phyloP scores from a whole-genome alignment of 1,140 invertebrate genomes.

The Pseudachorutes palmiensis region DNA sequence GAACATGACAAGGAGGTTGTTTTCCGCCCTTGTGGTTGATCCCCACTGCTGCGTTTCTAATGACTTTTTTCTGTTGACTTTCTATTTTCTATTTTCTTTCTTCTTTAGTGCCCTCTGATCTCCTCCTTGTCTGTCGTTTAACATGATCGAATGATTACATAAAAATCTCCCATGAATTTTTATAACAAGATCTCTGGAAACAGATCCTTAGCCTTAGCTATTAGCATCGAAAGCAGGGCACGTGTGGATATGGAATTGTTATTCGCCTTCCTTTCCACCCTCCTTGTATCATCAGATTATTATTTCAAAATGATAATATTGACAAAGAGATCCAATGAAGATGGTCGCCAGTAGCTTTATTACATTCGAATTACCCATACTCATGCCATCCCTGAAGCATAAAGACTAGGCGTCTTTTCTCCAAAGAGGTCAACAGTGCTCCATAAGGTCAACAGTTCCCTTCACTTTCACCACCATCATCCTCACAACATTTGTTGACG shows the following conservation, averaged over 20 bases:
- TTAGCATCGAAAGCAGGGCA: too few species aligned
- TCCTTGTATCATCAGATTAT: background rate
- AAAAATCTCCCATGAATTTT: background rate
- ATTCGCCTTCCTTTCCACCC: too few species aligned
- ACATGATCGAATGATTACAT: too few species aligned
- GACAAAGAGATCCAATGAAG: background rate
- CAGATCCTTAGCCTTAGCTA: too few species aligned
- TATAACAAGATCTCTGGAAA: background rate
- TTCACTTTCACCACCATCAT: too few species aligned
- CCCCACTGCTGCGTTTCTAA: background rate
- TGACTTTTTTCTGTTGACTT: slow-evolving; percentile 7
- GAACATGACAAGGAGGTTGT: background rate
- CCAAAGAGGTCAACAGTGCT: slow-evolving; percentile 4
- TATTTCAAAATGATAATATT: slow-evolving; percentile 7
- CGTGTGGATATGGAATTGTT: too few species aligned
- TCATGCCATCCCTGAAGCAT: too few species aligned
- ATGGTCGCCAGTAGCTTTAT: too few species aligned
- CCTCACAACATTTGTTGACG: slow-evolving; percentile 13
- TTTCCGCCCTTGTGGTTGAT: too few species aligned
- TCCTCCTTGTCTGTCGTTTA: background rate
- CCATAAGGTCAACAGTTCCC: too few species aligned
- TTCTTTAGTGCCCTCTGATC: background rate
- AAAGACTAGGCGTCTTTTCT: too few species aligned
- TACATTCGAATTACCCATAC: too few species aligned
- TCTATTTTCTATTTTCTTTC: background rate